Evolutionary conservation across 2,113 vertebrate genomes (phyloP).

Genomic region (Toxotes chatareus): DNA sequence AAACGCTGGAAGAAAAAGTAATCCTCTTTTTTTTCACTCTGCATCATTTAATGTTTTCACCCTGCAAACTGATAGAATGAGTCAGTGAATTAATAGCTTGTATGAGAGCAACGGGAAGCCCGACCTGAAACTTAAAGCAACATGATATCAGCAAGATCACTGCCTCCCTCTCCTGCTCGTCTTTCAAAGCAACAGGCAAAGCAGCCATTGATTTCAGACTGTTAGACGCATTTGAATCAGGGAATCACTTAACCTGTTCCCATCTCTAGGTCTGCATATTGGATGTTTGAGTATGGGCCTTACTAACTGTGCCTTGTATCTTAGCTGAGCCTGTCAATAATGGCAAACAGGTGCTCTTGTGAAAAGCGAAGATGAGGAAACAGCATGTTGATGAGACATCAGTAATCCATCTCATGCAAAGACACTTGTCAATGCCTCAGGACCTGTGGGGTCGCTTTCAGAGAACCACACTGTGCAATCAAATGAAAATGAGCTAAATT

Average conservation of each 20-base stretch:
- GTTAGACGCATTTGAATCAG: constrained; percentile 30
- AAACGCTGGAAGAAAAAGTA: constrained; percentile 29
- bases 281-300: constrained; percentile 2
- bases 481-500: constrained; percentile 59
- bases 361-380: constrained; percentile 48
- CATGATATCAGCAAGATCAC: constrained; percentile 22
- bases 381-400: constrained; percentile 38
- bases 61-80: constrained; percentile 38
- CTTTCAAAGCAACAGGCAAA: constrained; percentile 36
- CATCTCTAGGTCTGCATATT: constrained; percentile 26
- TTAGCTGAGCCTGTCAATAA: constrained; percentile 42
- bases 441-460: constrained; percentile 51
- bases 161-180: constrained; percentile 14
- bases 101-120: constrained; percentile 29
- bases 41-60: constrained; percentile 42
- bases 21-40: constrained; percentile 3
- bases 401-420: constrained; percentile 63
- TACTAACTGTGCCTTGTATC: constrained; percentile 25
- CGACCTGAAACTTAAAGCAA: constrained; percentile 28
- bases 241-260: constrained; percentile 52
- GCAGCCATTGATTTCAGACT: constrained; percentile 52
- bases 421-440: constrained; percentile 54
- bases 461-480: constrained; percentile 53
- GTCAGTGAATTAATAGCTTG: constrained; percentile 55
- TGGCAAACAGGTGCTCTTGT: constrained; percentile 54